Evolutionary conservation across 2,113 vertebrate genomes (phyloP).

Genomic region (Ailuropoda melanoleuca): DNA sequence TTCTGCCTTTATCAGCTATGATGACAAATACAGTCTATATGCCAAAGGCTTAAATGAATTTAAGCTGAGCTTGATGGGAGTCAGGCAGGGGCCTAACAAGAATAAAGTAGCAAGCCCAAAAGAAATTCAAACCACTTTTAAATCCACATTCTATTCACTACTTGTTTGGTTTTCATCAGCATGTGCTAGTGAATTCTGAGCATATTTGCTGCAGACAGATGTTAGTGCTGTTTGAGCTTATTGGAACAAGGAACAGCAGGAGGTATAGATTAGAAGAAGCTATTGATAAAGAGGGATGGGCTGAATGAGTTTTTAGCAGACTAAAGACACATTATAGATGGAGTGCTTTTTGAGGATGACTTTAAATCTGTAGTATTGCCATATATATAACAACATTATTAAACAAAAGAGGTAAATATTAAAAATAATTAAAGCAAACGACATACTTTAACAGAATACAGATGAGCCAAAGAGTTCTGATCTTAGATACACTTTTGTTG

Average conservation of each 20-base stretch:
- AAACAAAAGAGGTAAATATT: not conserved
- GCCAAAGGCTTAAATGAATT: not conserved
- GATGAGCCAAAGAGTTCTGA: not conserved
- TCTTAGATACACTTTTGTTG: not conserved
- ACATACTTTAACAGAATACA: not conserved
- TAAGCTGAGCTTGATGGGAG: not conserved
- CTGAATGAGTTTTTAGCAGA: not conserved
- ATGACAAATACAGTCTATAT: not conserved
- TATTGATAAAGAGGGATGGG: constrained; percentile 1
- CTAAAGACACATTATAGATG: not conserved
- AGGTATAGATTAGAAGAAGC: not conserved
- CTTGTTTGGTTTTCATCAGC: constrained; percentile 51
- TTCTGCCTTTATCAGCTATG: constrained; percentile 14
- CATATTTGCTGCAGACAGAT: constrained; percentile 22
- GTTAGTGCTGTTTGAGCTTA: constrained; percentile 21
- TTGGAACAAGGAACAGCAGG: constrained; percentile 10
- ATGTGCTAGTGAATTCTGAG: constrained; percentile 9
- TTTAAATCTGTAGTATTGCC: not conserved
- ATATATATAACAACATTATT: not conserved
- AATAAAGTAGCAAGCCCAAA: not conserved
- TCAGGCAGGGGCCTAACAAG: not conserved
- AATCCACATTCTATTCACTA: not conserved
- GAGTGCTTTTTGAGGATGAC: not conserved
- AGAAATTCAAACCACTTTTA: not conserved
- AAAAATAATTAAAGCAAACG: not conserved